Base-by-base conservation (phyloP, 2,797 vertebrate genomes). In the Neosilurus hyrtlii region DNA sequence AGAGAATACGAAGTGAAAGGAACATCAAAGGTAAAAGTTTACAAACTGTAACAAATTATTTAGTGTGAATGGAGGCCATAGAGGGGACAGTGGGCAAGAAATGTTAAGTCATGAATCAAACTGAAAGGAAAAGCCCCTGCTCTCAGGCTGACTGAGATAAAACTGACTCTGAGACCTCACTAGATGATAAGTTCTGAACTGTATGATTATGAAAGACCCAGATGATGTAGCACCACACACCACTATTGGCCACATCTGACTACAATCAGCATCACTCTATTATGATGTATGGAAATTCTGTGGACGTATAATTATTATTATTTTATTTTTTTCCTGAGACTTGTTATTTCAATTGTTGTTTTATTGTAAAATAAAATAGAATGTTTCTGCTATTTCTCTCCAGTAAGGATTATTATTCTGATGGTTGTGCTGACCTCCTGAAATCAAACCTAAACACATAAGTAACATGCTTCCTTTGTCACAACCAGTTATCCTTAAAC, bases 111-210 rank as follows among this genome's bases (percentile, higher is more conserved):
- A 88, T 95, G 91, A 89, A 90, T 96, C 94, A 95, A 91, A 92
- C 88, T 84, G 88, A 92, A 90, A 96, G 95, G 95, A 96, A 95
- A 87, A 91, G 86, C 89, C 91, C 93, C 92, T 89, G 87, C 70
- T 81, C 88, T 94, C 96, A 97, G 96, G 93, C 86, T 92, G 86
- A 88, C 86, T 87, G 87, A 96, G 96, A 97, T 96, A 97, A 96
- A 94, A 89, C 91, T 92, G 91, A 92, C 91, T 89, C 81, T 78
- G 88, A 93, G 94, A 93, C 93, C 92, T 89, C 83, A 83, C 90
- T 86, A 86, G 86, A 89, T 92, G 92, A 93, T 93, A 93, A 93
- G 90, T 92, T 78, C 9, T 26, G 35, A 18, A 1, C 14, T 63
- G 12, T 87, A 86, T 87, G 90, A 92, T 91, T 90, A 92, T 90